Evolutionary conservation across 2,888 invertebrate species (phyloP).

Genomic region (Agrochola circellaris): DNA sequence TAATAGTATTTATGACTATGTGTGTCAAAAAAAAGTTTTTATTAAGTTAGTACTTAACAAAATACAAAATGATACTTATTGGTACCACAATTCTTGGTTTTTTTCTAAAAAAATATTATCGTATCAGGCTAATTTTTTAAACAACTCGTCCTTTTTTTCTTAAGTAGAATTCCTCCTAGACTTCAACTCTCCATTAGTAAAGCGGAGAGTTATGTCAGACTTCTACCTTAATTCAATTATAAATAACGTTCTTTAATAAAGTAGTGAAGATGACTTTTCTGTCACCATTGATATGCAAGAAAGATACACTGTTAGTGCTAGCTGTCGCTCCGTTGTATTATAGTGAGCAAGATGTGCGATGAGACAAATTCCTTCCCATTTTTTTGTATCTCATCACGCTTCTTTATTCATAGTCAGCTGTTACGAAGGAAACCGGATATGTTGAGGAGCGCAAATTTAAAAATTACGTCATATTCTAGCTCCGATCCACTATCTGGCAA

Average conservation of each 20-base stretch:
- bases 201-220: background rate
- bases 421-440: background rate
- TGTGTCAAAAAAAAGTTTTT: background rate
- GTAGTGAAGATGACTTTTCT: background rate
- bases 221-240: background rate
- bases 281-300: background rate
- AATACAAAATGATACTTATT: background rate
- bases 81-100: background rate
- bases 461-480: background rate
- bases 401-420: background rate
- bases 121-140: background rate
- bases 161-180: background rate
- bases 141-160: background rate
- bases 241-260: background rate
- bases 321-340: background rate
- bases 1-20: background rate
- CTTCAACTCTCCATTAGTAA: background rate
- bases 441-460: background rate
- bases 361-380: background rate
- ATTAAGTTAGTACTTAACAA: background rate
- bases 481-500: background rate
- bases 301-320: background rate
- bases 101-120: background rate
- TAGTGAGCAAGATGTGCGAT: background rate
- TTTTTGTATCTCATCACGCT: background rate